phyloP scores from a whole-genome alignment of 2,113 vertebrate genomes.

The Lethenteron camtschaticum region DNA sequence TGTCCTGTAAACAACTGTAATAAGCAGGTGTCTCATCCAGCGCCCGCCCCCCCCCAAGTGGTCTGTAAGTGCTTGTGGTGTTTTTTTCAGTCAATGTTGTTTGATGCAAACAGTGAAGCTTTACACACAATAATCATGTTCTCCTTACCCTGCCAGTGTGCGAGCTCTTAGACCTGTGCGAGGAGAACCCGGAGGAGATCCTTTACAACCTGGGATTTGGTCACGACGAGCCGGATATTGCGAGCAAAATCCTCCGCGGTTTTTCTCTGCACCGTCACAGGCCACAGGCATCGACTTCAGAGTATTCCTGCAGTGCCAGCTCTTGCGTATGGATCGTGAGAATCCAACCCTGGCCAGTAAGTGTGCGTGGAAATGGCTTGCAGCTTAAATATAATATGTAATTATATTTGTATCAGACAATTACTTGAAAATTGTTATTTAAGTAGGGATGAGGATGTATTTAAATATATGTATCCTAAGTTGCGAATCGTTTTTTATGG shows the following conservation, averaged over 20 bases:
- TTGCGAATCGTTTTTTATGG: too few species aligned
- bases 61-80: too few species aligned
- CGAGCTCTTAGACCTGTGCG: conserved; percentile 49
- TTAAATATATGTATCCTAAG: background rate
- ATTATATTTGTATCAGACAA: background rate
- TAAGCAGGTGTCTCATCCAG: too few species aligned
- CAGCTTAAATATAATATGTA: background rate
- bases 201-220: conserved; percentile 93
- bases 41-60: too few species aligned
- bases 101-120: too few species aligned
- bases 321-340: conserved; percentile 87
- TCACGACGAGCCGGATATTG: conserved; percentile 72
- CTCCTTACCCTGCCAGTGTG: too few species aligned
- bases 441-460: background rate
- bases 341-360: conserved; percentile 36
- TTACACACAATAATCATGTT: too few species aligned
- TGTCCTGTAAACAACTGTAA: too few species aligned
- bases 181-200: conserved; percentile 87
- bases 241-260: conserved; percentile 73
- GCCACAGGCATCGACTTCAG: conserved; percentile 94
- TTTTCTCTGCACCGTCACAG: conserved; percentile 52
- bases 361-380: background rate
- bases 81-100: too few species aligned
- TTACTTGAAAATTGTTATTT: background rate
- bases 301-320: conserved; percentile 77